phyloP scores from a whole-genome alignment of 2,797 vertebrate genomes.

The Eulemur coronatus region DNA sequence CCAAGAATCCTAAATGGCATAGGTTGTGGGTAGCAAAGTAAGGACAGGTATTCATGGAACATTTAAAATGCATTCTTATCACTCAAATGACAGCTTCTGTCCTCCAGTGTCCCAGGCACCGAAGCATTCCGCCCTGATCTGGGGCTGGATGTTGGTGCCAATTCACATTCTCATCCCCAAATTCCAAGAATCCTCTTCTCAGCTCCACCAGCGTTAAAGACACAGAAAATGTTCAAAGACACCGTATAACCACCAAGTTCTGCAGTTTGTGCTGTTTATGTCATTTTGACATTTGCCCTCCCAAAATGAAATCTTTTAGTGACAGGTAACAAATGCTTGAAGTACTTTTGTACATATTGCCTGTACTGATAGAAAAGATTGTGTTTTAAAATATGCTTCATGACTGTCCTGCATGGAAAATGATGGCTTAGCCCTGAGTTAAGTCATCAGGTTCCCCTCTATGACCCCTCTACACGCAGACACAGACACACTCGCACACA shows the following conservation, averaged over 20 bases:
- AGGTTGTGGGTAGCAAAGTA: not conserved
- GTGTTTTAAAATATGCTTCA: not conserved
- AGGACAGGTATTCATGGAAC: not conserved
- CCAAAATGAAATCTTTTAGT: not conserved
- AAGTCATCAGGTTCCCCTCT: not conserved
- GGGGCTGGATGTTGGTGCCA: fast-evolving
- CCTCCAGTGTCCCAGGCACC: not conserved
- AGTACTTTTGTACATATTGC: not conserved
- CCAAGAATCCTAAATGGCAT: not conserved
- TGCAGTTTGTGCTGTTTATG: not conserved
- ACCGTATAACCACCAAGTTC: not conserved
- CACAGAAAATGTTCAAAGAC: not conserved
- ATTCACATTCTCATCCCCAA: not conserved
- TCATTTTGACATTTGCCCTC: not conserved
- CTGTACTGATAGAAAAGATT: not conserved
- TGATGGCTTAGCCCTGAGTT: not conserved
- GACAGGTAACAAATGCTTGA: not conserved
- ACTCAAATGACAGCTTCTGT: not conserved
- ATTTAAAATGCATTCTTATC: not conserved
- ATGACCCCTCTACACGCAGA: not conserved
- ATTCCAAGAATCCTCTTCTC: not conserved
- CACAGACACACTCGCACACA: not conserved
- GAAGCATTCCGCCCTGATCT: not conserved
- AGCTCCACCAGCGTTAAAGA: not conserved
- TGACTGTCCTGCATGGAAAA: not conserved